phyloP scores from a whole-genome alignment of 2,888 invertebrate species.

The Notodonta dromedarius region DNA sequence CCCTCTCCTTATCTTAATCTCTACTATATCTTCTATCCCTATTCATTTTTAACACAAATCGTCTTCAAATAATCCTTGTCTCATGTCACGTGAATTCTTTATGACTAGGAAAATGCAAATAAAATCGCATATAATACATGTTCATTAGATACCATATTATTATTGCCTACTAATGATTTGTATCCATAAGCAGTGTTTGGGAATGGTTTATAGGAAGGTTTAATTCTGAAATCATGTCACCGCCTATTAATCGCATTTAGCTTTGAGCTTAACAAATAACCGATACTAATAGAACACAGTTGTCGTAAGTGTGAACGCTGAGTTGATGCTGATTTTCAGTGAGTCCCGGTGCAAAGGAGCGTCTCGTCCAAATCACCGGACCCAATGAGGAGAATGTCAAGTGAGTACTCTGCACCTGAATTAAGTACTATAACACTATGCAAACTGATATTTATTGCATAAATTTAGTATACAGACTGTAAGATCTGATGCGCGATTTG shows the following conservation, averaged over 20 bases:
- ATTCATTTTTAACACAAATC: slow-evolving; percentile 27
- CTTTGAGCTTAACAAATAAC: slow-evolving; percentile 57
- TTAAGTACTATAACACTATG: slow-evolving; percentile 11
- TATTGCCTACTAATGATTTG: slow-evolving; percentile 21
- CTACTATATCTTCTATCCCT: slow-evolving; percentile 23
- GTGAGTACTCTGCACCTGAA: slow-evolving; percentile 74
- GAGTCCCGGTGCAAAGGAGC: slow-evolving; percentile 96
- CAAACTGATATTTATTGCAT: background rate
- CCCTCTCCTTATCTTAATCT: slow-evolving; percentile 36
- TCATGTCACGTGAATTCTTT: slow-evolving; percentile 7
- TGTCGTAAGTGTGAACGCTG: slow-evolving; percentile 25
- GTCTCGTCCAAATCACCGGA: slow-evolving; percentile 97
- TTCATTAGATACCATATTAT: background rate
- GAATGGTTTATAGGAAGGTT: slow-evolving; percentile 29
- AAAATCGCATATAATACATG: background rate
- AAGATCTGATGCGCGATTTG: too few relatives aligned
- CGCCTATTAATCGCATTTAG: slow-evolving; percentile 62
- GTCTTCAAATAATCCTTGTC: slow-evolving; percentile 8
- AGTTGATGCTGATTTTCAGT: slow-evolving; percentile 85
- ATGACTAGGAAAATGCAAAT: too few relatives aligned
- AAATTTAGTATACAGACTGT: too few relatives aligned
- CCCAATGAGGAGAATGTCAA: slow-evolving; percentile 96
- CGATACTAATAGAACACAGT: slow-evolving; percentile 31
- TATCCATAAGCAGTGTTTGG: slow-evolving; percentile 28
- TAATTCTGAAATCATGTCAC: slow-evolving; percentile 39